These are phyloP conservation scores for Pterocles burchelli DNA, from an alignment of 2,113 vertebrate genomes.

Conservation along the genomic window DNA sequence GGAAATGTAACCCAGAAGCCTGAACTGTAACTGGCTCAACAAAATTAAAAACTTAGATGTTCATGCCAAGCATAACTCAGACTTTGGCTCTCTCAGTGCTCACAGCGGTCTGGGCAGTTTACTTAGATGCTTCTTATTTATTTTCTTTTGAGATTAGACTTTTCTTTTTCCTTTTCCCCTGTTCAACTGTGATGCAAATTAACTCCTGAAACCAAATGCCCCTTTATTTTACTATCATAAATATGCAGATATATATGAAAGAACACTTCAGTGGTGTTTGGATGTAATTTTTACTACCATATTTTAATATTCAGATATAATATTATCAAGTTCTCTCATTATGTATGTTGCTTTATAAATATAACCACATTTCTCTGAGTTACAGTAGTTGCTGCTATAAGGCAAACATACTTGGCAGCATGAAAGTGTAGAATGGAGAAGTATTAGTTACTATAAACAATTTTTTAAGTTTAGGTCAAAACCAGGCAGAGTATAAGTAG, in stretches of 20 bases:
- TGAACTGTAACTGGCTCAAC: neutral
- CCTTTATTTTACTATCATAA: neutral
- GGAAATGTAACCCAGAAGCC: neutral
- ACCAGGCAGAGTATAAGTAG: neutral
- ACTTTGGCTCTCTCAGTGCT: neutral
- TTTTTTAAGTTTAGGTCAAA: neutral
- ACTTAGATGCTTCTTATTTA: slow-evolving; percentile 4
- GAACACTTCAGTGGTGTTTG: neutral
- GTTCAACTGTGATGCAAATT: neutral
- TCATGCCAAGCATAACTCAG: slow-evolving; percentile 17
- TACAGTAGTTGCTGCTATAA: neutral
- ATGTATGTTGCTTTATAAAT: neutral
- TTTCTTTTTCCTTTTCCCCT: neutral
- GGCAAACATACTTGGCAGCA: neutral
- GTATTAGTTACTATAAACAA: neutral
- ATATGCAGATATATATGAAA: neutral
- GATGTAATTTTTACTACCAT: neutral
- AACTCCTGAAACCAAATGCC: neutral
- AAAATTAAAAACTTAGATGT: neutral
- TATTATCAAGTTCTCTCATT: neutral
- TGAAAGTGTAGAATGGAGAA: neutral
- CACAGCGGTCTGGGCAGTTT: neutral
- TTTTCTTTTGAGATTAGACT: neutral
- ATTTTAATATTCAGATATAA: neutral
- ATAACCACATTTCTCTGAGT: neutral